Evolutionary conservation across 2,797 vertebrate species (phyloP), one percentile per base, ranked within the genome.

Genomic region (Morus bassanus): DNA sequence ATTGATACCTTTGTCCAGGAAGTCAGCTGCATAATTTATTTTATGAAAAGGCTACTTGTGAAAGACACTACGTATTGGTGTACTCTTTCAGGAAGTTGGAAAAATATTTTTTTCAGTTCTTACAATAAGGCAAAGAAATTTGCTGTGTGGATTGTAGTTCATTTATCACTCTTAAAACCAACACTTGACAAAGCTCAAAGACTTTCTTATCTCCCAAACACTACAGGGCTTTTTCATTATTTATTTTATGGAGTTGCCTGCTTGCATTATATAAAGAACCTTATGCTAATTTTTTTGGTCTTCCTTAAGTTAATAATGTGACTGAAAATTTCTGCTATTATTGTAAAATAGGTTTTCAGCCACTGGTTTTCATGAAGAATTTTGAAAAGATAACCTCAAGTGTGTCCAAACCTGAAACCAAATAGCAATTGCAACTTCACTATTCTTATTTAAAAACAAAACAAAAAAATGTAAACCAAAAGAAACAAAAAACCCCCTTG

Each of bases 21-120:
- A 91, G 33, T 87, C 48, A 89, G 73, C 22, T 85, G 79, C 64
- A 53, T 93, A 85, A 91, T 94, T 87, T 67, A 53, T 83, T 94
- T 50, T 78, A 78, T 82, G 23, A 85, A 75, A 93, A 86, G 63
- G 28, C 74, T 87, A 21, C 43, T 63, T 91, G 35, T 82, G 50
- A 91, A 89, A 87, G 43, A 43, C 43, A 19, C 22, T 37, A 51
- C 2, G 0, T 54, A 46, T 23, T 56, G 45, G 46, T 61, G 41
- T 84, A 77, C 28, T 61, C 23, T 73, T 85, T 69, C 22, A 69
- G 35, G 12, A 93, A 59, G 37, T 81, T 35, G 6, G 31, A 73
- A 81, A 61, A 45, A 13, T 3, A 3, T 50, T 53, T 41, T 64
- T 65, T 46, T 22, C 19, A 28, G 19, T 76, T 76, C 51, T 89